Base-by-base conservation (phyloP, 2,888 invertebrate species). In the Altica lythri region DNA sequence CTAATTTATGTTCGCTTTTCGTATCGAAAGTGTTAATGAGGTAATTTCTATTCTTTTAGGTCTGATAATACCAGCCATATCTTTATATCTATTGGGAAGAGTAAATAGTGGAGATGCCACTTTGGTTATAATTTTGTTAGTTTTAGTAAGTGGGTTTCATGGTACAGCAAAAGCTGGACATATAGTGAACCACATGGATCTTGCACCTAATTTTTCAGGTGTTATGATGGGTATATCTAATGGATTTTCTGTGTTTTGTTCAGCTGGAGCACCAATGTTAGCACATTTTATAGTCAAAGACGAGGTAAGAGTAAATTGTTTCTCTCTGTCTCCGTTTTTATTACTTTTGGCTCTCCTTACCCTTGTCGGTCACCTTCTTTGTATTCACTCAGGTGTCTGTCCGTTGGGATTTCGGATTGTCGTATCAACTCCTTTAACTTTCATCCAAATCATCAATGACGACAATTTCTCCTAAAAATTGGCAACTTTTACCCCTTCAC, bases 201-300 rank as follows among this genome's bases (percentile, higher is more conserved):
- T 92, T 44, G 87, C 92, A 3, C 91, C 92, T 0, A 89, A 89
- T 73, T 89, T 87, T 72, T 89, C 91, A 2, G 91, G 91, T 25
- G 85, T 86, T 0, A 75, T 92, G 62, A 90, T 92, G 89, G 91
- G 92, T 5, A 84, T 92, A 64, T 89, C 90, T 1, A 92, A 92
- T 70, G 86, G 86, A 4, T 77, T 82, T n/a, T 86, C 88, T 0
- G 89, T 88, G 65, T 77, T 90, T 4, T 86, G 88, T 75, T 88
- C 90, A 48, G 86, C 92, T 56, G 77, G 90, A 64, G 90, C 90
- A 0, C 92, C 92, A 0, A 75, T 89, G 0, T 79, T 86, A 18
- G 88, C 88, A 0, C 85, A 87, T 3, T 72, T 83, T 6, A 82
- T 92, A 13, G 83, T 90, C 1, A 77, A 77, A 4, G 83, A 89